These are phyloP conservation scores for Alosa sapidissima DNA, from an alignment of 2,797 vertebrate species.

Conservation along the genomic window DNA sequence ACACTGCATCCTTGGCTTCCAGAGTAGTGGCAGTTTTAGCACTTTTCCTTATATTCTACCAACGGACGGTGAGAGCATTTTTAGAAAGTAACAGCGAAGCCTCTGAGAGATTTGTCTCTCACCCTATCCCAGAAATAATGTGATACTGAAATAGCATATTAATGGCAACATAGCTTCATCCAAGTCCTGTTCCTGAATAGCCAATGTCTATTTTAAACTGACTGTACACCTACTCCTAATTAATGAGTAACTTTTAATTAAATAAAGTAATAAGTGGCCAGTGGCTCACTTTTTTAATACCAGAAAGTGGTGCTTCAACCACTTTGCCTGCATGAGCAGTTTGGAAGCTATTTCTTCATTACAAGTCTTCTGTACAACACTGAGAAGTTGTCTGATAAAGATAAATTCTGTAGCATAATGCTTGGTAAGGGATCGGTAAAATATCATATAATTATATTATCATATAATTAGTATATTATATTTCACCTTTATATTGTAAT, in stretches of 20 bases:
- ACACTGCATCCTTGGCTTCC: constrained; percentile 11
- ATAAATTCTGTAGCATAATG: background rate
- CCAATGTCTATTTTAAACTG: background rate
- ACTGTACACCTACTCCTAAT: background rate
- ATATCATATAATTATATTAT: no score
- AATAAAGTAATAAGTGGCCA: background rate
- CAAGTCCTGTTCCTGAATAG: background rate
- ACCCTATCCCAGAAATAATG: background rate
- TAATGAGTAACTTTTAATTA: background rate
- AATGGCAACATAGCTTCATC: background rate
- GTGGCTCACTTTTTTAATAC: background rate
- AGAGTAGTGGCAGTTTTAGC: background rate
- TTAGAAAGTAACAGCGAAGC: background rate
- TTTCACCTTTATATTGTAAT: background rate
- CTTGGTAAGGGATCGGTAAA: background rate
- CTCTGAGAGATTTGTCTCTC: background rate
- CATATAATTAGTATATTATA: no score
- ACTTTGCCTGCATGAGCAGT: background rate
- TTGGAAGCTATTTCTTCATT: background rate
- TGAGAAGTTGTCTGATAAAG: background rate
- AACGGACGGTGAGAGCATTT: background rate
- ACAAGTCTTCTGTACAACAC: background rate
- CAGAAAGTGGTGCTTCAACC: background rate
- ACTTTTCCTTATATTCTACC: constrained; percentile 5
- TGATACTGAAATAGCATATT: background rate